Evolutionary conservation across 2,888 invertebrate species (phyloP), one percentile per base, ranked within the genome.

Genomic region (Acanthococcus lagerstroemiae): DNA sequence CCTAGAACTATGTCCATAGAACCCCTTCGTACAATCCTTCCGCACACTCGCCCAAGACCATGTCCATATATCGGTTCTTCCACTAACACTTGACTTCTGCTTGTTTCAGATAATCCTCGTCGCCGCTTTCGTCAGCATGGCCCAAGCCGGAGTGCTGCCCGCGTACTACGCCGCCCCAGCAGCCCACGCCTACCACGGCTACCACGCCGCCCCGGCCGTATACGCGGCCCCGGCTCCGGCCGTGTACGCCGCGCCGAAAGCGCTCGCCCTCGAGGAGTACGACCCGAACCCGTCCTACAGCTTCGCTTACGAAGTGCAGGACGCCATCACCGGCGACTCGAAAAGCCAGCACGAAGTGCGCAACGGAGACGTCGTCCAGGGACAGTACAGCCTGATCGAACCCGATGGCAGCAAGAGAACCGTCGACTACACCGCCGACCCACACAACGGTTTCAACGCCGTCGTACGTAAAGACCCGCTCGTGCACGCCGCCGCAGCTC

Each of bases 221-320:
- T 25, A 44, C n/a, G 46, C 37, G 7, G 44, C 65, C 5, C 63
- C 63, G 17, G 55, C 55, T 19, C 19, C 30, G 1, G 44, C 55
- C 4, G 44, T 37, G 3, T 65, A 37, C 37, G 46, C 27, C 74
- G 46, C 55, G 74, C 46, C 67, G 12, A 81, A 82, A 69, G 77
- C 81, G 71, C 85, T 84, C 79, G 70, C 68, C 48, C 69, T 69
- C 61, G 71, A 70, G 45, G 63, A 63, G 54, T 72, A 71, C 71
- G 72, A 72, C 69, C 70, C 71, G 21, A 68, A 71, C 69, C 72
- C 72, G 50, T 69, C 69, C 22, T 72, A 72, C 70, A 69, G 67
- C 58, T 72, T 71, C 69, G 70, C 69, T 52, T 72, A 72, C 68
- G 71, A 71, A 63, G 70, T 72, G 55, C 69, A 70, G 54, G 72